Evolutionary conservation across 2,797 vertebrate species (phyloP), one percentile per base, ranked within the genome.

Genomic region (Pogoniulus pusillus): DNA sequence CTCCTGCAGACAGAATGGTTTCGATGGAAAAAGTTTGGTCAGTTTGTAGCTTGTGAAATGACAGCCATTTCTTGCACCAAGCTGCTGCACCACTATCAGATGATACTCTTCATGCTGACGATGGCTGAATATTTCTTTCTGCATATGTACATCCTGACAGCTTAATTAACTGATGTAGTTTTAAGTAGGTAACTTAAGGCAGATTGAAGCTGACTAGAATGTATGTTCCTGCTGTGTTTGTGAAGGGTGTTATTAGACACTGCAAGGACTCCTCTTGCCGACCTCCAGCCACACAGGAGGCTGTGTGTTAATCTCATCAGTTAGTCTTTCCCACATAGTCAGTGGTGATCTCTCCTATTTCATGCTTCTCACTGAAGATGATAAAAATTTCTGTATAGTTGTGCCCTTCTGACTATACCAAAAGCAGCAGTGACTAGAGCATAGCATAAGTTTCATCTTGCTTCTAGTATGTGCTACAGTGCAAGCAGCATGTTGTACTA

Each of bases 191-290:
- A 18, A 69, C 65, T 49, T 39, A 27, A 73, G 53, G 23, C 60
- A 64, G 47, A 75, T 11, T 34, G 35, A 85, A 55, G 32, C 27
- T 59, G 51, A 57, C 41, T 12, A 15, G 60, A 58, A 16, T 20
- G 18, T 77, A 2, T 54, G 65, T 69, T 95, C 73, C 34, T 89
- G 69, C 71, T 92, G 72, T 87, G 83, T 83, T 87, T 92, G 30
- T 86, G 73, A 75, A 87, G 27, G 23, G 16, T 57, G 54, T 43
- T 83, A 1, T 81, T 65, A 37, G 37, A 76, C 39, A 16, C 6
- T 55, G 4, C 7, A 55, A 69, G 27, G n/a, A 39, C n/a, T 53
- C 16, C 35, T 57, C 24, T 81, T 75, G n/a, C 66, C 45, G 62
- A 6, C 71, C 41, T 91, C 24, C 55, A 26, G 13, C 65, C 26